Evolutionary conservation across 1,140 invertebrate species (phyloP).

Genomic region (Megalonaias nervosa): DNA sequence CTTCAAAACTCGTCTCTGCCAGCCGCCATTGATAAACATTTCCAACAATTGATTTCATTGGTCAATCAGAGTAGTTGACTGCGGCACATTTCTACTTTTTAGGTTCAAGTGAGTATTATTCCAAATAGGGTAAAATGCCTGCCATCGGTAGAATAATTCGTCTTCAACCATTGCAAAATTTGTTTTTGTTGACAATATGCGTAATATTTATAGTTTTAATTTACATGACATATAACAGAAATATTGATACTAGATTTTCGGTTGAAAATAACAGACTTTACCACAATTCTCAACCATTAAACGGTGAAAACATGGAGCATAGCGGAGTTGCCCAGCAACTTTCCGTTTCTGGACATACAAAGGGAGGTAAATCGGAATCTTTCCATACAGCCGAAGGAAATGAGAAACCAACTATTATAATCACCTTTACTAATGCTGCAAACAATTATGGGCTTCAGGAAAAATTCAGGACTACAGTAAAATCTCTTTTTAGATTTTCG

Average conservation of each 20-base stretch:
- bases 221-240: not conserved
- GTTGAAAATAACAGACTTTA: constrained; percentile 1
- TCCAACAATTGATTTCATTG: too few relatives aligned
- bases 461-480: constrained; percentile 77
- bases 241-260: not conserved
- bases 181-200: too few relatives aligned
- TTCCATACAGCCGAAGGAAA: not conserved
- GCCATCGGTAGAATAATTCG: too few relatives aligned
- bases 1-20: too few relatives aligned
- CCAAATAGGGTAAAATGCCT: too few relatives aligned
- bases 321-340: not conserved
- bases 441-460: constrained; percentile 75
- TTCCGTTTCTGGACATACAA: not conserved
- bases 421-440: constrained; percentile 77
- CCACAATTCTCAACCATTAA: not conserved
- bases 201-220: not conserved
- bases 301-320: not conserved
- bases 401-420: constrained; percentile 59
- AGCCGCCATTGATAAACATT: too few relatives aligned
- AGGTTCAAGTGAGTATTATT: too few relatives aligned
- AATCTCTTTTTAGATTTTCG: constrained; percentile 74
- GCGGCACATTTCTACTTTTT: too few relatives aligned
- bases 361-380: not conserved
- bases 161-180: too few relatives aligned
- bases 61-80: too few relatives aligned